Percentiles rank a stretch among this genome's conserved stretches.
Evolutionary conservation across 2,113 vertebrate genomes (phyloP).

Genomic region (Okapia johnstoni): DNA sequence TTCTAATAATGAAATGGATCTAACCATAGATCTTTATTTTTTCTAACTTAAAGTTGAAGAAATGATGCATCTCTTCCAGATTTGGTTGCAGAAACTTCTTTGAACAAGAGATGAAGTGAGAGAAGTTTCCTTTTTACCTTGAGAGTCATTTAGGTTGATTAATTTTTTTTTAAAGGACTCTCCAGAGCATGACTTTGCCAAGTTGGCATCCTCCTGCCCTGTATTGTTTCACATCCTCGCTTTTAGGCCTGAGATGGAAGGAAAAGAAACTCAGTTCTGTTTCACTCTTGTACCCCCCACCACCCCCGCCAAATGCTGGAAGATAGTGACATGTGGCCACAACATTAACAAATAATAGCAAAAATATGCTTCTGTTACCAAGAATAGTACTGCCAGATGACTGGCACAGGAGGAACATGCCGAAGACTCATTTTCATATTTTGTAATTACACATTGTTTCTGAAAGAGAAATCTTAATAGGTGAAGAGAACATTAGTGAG

Average conservation of each 20-base stretch:
- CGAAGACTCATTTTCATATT: background rate
- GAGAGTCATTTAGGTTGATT: background rate
- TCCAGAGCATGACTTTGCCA: background rate
- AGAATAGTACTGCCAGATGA: background rate
- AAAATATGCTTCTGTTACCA: background rate
- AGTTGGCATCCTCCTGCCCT: background rate
- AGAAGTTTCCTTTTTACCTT: background rate
- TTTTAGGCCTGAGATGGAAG: background rate
- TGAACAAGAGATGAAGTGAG: background rate
- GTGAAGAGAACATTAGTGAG: background rate
- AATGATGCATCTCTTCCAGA: background rate
- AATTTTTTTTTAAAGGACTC: background rate
- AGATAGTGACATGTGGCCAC: background rate
- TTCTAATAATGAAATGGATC: background rate
- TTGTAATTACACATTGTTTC: background rate
- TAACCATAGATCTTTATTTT: background rate
- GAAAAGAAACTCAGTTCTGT: background rate
- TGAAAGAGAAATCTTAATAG: background rate
- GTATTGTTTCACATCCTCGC: background rate
- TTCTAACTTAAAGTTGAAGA: background rate
- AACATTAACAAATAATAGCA: background rate
- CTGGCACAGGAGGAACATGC: background rate
- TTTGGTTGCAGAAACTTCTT: background rate
- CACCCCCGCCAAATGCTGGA: background rate
- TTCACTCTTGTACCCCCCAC: accelerated